Base-by-base conservation (phyloP, 1,140 invertebrate species). In the Drosophila pectinifera region DNA sequence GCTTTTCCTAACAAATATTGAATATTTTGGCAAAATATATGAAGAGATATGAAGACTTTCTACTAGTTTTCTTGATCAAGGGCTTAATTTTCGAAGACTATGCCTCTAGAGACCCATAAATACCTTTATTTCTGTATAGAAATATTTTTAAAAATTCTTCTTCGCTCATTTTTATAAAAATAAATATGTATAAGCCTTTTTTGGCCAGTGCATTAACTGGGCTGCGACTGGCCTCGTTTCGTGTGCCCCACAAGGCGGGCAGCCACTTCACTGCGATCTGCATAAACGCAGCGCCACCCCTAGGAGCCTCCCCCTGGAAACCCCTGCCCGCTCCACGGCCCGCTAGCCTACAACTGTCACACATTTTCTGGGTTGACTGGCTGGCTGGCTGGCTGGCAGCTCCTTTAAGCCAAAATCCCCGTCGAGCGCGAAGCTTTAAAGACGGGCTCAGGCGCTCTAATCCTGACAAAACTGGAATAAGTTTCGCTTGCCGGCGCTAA, bases 261-360 rank as follows among this genome's bases (percentile, higher is more conserved):
- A 49, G 69, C 75, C 83, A 88, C 83, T 88, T 88, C 84, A 88
- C 67, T 77, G 83, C 79, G 79, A 86, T 86, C 83, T 86, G 80
- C 84, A 88, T 88, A 88, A 88, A 88, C 76, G 79, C 84, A 83
- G 59, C 20, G 46, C 42, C 61, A 42, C 69, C 75, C 56, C 65
- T 22, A 51, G 31, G 31, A 34, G 49, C 3, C 28, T 5, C n/a
- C 22, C 34, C 31, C 16, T 10, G 1, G 20, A 10, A 10, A 5
- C 8, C 11, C 13, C 13, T 8, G 5, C 13, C 36, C 11, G 14
- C 18, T 8, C 7, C 48, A 31, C 0, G 18, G 13, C 36, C 22
- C 10, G 8, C 10, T 56, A 20, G 13, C 14, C 59, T 28, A 26
- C 24, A 13, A 39, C 14, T 63, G 59, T 63, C 59, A 59, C 59